Evolutionary conservation across 2,888 invertebrate species (phyloP).

Genomic region (Cotesia congregata): DNA sequence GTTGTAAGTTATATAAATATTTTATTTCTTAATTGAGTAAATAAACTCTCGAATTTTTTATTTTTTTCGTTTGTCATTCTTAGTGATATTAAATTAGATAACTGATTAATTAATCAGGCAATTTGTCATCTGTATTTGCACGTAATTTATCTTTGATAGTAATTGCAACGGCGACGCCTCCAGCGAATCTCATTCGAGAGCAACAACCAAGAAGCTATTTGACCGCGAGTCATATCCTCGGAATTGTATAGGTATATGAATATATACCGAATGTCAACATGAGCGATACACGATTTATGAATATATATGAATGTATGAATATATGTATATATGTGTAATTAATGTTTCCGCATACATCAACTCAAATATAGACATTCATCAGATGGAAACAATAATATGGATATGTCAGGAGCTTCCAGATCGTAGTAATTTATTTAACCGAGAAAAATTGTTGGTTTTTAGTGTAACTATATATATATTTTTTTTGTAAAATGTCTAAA

Average conservation of each 20-base stretch:
- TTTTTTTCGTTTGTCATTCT: too few relatives aligned
- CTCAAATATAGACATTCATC: background rate
- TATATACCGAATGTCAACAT: background rate
- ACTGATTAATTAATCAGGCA: background rate
- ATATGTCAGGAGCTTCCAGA: background rate
- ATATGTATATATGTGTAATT: background rate
- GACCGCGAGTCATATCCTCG: conserved; percentile 1
- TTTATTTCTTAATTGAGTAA: background rate
- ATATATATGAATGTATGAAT: background rate
- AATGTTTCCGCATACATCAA: background rate
- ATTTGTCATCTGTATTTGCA: background rate
- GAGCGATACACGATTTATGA: background rate
- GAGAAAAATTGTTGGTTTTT: background rate
- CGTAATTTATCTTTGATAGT: conserved; percentile 10
- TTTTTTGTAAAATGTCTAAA: background rate
- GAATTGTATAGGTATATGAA: conserved; percentile 14
- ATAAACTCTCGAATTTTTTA: background rate
- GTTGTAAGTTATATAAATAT: background rate
- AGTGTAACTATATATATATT: background rate
- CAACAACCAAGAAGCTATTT: background rate
- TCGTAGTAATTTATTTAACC: background rate
- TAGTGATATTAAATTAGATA: background rate
- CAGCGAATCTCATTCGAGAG: conserved; percentile 12
- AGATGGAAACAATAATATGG: background rate
- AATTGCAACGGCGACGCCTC: background rate